Evolutionary conservation across 2,888 invertebrate species (phyloP).

Genomic region (Aricia artaxerxes): DNA sequence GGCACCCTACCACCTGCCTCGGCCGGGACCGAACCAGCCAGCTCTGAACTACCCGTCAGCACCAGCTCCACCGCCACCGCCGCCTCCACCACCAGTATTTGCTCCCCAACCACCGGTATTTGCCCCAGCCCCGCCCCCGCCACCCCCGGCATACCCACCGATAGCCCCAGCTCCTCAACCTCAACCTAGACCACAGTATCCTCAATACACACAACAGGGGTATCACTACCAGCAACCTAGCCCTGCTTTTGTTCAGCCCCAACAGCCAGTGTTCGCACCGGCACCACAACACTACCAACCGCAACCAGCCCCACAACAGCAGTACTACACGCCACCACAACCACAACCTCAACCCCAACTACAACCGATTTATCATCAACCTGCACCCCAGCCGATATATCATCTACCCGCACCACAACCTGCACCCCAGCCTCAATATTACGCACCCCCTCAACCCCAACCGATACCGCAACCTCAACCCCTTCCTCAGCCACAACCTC

Average conservation of each 20-base stretch:
- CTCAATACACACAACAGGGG: slow-evolving; percentile 38
- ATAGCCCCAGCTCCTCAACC: slow-evolving; percentile 35
- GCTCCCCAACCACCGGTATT: slow-evolving; percentile 15
- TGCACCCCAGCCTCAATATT: slow-evolving; percentile 30
- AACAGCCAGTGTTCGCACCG: slow-evolving; percentile 1
- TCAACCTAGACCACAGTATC: slow-evolving; percentile 34
- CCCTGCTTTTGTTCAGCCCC: slow-evolving; percentile 27
- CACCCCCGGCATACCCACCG: slow-evolving; percentile 31
- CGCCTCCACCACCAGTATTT: slow-evolving; percentile 39
- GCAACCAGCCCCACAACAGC: slow-evolving; percentile 34
- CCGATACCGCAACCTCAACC: slow-evolving; percentile 34
- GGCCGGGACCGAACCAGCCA: slow-evolving; percentile 57
- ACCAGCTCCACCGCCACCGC: slow-evolving; percentile 47
- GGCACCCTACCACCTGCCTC: slow-evolving; percentile 68
- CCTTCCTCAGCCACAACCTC: slow-evolving; percentile 36
- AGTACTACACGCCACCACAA: slow-evolving; percentile 26
- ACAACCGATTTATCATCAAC: not conserved
- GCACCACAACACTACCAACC: slow-evolving; percentile 32
- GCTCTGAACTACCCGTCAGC: slow-evolving; percentile 56
- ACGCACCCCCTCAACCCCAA: slow-evolving; percentile 38
- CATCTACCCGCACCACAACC: slow-evolving; percentile 31
- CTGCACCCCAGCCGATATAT: not conserved
- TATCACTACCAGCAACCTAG: slow-evolving; percentile 35
- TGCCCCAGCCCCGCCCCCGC: slow-evolving; percentile 8
- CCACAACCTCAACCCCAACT: slow-evolving; percentile 31